phyloP scores from a whole-genome alignment of 2,888 invertebrate genomes.

The Andrena trimmerana region DNA sequence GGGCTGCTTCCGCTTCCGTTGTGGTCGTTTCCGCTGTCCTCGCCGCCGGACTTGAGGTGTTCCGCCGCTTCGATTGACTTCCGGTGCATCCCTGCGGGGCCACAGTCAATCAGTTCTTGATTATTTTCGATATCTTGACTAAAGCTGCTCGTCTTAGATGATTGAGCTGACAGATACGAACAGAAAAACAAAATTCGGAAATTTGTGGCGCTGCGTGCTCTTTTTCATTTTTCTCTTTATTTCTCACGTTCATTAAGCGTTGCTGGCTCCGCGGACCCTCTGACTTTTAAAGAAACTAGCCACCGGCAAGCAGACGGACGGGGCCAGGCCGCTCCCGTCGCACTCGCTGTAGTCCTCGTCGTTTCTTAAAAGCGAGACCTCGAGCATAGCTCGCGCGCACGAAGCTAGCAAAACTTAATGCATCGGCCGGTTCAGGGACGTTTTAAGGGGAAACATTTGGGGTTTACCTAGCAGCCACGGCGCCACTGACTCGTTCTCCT shows the following conservation, averaged over 20 bases:
- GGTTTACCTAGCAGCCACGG: slow-evolving; percentile 99
- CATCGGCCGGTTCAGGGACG: not conserved
- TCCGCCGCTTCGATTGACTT: slow-evolving; percentile 99
- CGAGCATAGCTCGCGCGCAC: not conserved
- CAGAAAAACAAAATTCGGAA: slow-evolving; percentile 81
- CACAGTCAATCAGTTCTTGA: slow-evolving; percentile 85
- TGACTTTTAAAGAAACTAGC: not conserved
- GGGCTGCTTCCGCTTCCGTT: slow-evolving; percentile 82
- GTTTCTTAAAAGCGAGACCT: not conserved
- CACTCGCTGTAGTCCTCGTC: not conserved
- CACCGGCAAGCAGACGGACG: not conserved
- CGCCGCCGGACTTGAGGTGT: slow-evolving; percentile 94
- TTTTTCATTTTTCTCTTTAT: slow-evolving; percentile 22
- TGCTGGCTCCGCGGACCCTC: slow-evolving; percentile 26
- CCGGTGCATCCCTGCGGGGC: slow-evolving; percentile 97
- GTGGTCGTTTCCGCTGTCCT: slow-evolving; percentile 88
- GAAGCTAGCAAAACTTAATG: slow-evolving; percentile 49
- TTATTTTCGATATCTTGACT: slow-evolving; percentile 85
- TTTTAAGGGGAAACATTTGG: not conserved
- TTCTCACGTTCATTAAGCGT: slow-evolving; percentile 29
- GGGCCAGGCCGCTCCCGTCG: not conserved
- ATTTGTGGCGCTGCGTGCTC: slow-evolving; percentile 65
- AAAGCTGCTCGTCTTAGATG: slow-evolving; percentile 85
- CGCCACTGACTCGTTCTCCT: slow-evolving; percentile 98
- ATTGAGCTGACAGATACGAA: slow-evolving; percentile 85